Evolutionary conservation across 2,113 vertebrate species (phyloP).

Genomic region (Phylloscopus trochiloides): DNA sequence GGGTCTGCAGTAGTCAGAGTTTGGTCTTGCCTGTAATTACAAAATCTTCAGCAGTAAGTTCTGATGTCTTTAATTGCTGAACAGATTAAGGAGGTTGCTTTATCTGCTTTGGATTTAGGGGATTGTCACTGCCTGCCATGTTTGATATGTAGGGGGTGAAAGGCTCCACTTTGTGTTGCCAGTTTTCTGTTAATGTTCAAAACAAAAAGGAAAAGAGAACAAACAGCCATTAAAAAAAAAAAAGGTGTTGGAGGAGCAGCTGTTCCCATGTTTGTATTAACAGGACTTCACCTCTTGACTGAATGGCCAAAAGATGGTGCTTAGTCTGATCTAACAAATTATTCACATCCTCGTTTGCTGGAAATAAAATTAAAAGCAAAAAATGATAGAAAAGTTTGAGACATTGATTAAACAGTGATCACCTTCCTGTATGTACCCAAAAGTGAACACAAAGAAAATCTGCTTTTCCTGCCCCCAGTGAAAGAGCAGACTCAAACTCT

Average conservation of each 20-base stretch:
- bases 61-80: not conserved
- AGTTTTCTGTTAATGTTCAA: not conserved
- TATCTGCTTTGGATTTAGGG: not conserved
- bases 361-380: not conserved
- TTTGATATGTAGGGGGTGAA: not conserved
- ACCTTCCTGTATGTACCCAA: not conserved
- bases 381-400: not conserved
- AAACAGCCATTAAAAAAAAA: not conserved
- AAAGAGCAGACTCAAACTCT: not conserved
- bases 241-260: not conserved
- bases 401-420: not conserved
- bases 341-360: not conserved
- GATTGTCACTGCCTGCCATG: accelerated
- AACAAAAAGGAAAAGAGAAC: not conserved
- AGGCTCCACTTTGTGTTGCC: not conserved
- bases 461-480: not conserved
- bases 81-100: not conserved
- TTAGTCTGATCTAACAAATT: not conserved
- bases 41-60: conserved; percentile 47
- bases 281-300: not conserved
- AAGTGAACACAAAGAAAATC: not conserved
- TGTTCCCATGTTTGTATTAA: not conserved
- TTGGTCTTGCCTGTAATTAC: not conserved
- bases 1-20: not conserved
- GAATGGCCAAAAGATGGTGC: not conserved